Percentiles rank a stretch among this genome's conserved stretches.
These are phyloP conservation scores for Labeo calbasu DNA, from an alignment of 2,797 vertebrate species.

Conservation along the genomic window DNA sequence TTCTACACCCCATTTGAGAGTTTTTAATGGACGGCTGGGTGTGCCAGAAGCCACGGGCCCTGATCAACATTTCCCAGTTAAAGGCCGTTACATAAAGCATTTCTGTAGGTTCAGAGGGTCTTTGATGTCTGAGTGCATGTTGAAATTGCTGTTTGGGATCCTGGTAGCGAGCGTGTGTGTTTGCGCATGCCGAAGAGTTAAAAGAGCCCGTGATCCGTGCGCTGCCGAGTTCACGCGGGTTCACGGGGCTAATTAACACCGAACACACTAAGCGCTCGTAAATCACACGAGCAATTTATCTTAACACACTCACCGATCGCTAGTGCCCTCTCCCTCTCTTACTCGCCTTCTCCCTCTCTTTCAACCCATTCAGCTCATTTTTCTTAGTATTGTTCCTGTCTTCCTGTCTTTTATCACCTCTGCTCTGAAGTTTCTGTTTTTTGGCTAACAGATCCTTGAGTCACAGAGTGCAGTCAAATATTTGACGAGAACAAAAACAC, in stretches of 20 bases:
- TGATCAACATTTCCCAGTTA: slow-evolving; percentile 24
- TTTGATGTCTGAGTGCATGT: slow-evolving; percentile 41
- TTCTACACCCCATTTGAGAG: slow-evolving; percentile 37
- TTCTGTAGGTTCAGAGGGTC: slow-evolving; percentile 34
- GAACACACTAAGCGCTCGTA: slow-evolving; percentile 72
- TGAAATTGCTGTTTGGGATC: slow-evolving; percentile 43
- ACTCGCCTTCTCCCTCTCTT: slow-evolving; percentile 45
- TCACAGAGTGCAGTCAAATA: slow-evolving; percentile 77
- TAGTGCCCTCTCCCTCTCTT: slow-evolving; percentile 70
- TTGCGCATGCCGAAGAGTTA: slow-evolving; percentile 62
- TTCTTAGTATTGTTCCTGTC: slow-evolving; percentile 62
- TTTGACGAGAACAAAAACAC: slow-evolving; percentile 69
- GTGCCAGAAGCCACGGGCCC: slow-evolving; percentile 25
- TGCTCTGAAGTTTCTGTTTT: slow-evolving; percentile 74
- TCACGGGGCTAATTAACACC: slow-evolving; percentile 81
- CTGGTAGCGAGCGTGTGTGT: slow-evolving; percentile 56
- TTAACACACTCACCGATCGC: slow-evolving; percentile 56
- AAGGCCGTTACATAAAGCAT: slow-evolving; percentile 5
- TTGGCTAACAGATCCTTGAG: slow-evolving; percentile 63
- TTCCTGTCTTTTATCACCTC: slow-evolving; percentile 83
- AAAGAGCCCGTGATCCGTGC: slow-evolving; percentile 65
- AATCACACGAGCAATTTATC: slow-evolving; percentile 69
- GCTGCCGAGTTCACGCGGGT: slow-evolving; percentile 79
- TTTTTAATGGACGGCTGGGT: slow-evolving; percentile 35
- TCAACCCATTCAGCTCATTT: slow-evolving; percentile 48